Conservation (phyloP, 2,113 vertebrate species). For the Sceloporus undulatus region DNA sequence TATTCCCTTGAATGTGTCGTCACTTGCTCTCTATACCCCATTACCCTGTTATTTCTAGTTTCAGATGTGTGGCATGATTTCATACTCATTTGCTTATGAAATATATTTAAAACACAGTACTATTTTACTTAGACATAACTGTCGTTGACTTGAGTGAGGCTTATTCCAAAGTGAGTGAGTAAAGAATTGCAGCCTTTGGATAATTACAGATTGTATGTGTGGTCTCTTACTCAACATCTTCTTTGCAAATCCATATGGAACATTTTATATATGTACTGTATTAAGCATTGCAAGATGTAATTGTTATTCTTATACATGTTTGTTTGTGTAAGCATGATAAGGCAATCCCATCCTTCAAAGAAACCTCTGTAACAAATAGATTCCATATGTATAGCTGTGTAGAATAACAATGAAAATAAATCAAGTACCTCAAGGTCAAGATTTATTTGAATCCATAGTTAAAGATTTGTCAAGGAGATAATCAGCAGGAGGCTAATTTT, state of each 20-base stretch:
- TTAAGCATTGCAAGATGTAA: neutral
- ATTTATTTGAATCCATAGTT: neutral
- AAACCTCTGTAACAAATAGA: neutral
- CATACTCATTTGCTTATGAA: neutral
- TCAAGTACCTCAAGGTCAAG: neutral
- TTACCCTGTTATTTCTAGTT: neutral
- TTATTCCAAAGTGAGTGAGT: neutral
- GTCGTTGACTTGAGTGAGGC: neutral
- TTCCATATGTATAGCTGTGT: neutral
- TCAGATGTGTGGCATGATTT: conserved; percentile 9
- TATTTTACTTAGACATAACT: neutral
- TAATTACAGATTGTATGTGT: conserved; percentile 1
- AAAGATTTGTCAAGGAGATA: neutral
- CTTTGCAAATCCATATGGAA: neutral
- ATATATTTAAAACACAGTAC: neutral
- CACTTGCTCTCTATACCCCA: neutral
- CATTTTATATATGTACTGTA: neutral
- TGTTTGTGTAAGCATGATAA: neutral
- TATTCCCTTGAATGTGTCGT: neutral
- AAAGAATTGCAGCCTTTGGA: neutral
- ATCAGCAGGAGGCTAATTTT: neutral
- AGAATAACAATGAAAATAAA: neutral
- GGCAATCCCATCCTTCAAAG: neutral
- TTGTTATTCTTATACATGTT: neutral
- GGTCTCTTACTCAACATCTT: conserved; percentile 5